A percentile compares a stretch with the other conserved stretches of the same genome.
Conservation (phyloP, 2,113 vertebrate genomes). For the Macquaria ambigua region DNA sequence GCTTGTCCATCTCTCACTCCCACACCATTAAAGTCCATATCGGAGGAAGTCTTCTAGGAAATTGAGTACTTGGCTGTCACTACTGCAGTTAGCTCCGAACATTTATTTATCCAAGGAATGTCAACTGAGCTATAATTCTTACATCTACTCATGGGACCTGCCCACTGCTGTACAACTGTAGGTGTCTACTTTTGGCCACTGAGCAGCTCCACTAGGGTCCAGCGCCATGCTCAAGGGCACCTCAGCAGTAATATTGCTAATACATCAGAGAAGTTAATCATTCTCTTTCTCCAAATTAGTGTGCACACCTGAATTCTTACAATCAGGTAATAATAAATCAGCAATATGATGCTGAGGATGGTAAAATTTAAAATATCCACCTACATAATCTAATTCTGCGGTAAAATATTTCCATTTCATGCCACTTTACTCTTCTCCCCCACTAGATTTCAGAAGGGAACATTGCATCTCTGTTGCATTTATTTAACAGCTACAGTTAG, state of each 20-base stretch:
- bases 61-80: constrained; percentile 35
- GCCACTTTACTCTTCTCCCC: background rate
- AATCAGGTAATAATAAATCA: no score
- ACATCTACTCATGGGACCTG: background rate
- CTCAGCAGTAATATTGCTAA: background rate
- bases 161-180: background rate
- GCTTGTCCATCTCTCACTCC: constrained; percentile 59
- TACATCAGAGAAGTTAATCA: no score
- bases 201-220: background rate
- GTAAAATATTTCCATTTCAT: no score
- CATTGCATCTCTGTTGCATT: background rate
- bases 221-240: background rate
- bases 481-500: no score
- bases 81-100: constrained; percentile 10
- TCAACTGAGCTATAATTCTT: background rate
- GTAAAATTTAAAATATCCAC: no score
- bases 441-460: background rate
- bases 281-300: background rate
- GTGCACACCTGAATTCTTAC: background rate
- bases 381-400: no score
- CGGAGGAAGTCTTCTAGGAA: constrained; percentile 46
- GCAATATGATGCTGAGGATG: no score
- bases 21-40: constrained; percentile 56
- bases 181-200: background rate
- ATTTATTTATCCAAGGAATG: constrained; percentile 48